Conservation (phyloP, 1,140 invertebrate genomes). For the Lepidurus packardi region DNA sequence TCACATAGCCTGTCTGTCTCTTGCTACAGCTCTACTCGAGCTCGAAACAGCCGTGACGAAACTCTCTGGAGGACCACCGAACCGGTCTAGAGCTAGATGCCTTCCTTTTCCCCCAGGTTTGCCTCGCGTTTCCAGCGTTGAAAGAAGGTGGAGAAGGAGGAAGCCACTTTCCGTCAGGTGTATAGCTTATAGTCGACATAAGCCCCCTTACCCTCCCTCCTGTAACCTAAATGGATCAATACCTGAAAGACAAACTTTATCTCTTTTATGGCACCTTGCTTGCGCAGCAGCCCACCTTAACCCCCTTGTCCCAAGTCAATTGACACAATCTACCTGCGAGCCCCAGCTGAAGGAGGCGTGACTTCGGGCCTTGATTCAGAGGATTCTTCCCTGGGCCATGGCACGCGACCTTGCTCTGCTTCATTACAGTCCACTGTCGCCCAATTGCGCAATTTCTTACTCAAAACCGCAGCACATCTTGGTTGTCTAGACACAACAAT, state of each 20-base stretch:
- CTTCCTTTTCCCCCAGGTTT: not conserved
- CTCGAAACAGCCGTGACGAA: constrained; percentile 18
- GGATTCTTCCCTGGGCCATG: not conserved
- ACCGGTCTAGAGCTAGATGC: not conserved
- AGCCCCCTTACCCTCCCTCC: not conserved
- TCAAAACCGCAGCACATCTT: not conserved
- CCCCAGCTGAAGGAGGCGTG: not conserved
- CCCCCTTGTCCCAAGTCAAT: constrained; percentile 13
- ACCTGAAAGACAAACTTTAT: constrained; percentile 12
- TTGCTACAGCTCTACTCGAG: constrained; percentile 12
- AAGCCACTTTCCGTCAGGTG: not conserved
- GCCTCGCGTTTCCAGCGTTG: not conserved
- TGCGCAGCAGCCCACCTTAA: not conserved
- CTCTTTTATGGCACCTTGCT: constrained; percentile 19
- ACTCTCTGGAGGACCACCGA: not conserved
- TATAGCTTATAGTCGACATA: not conserved
- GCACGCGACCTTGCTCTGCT: constrained; percentile 9
- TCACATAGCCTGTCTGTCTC: not conserved
- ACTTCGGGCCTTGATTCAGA: not conserved
- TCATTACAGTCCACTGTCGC: not conserved
- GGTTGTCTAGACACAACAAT: not conserved
- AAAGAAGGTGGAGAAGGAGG: not conserved
- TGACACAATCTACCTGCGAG: constrained; percentile 16
- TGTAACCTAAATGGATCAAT: constrained; percentile 16
- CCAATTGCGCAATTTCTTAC: not conserved